phyloP scores from a whole-genome alignment of 37 sponge, comb jelly and placozoan genomes.

The Bolinopsis microptera region DNA sequence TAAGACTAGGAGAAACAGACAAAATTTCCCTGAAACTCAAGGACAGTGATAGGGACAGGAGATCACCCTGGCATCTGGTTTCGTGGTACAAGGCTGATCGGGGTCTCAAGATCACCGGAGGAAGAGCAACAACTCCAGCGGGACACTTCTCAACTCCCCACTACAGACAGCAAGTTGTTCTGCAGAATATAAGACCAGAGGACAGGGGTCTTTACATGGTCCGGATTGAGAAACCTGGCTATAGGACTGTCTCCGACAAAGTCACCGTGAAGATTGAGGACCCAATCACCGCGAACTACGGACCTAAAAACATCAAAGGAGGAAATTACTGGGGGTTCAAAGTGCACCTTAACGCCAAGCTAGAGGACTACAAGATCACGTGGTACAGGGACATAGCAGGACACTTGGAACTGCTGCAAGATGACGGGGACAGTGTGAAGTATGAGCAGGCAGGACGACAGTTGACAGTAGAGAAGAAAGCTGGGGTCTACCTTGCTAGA shows the following conservation, averaged over 20 bases:
- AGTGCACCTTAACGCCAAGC: background rate
- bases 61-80: background rate
- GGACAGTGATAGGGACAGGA: background rate
- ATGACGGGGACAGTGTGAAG: background rate
- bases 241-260: background rate
- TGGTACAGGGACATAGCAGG: background rate
- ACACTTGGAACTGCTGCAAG: background rate
- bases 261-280: background rate
- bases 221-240: background rate
- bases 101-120: background rate
- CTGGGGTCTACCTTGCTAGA: background rate
- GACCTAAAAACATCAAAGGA: background rate
- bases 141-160: background rate
- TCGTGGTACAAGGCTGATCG: background rate
- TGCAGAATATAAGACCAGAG: background rate
- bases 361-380: background rate
- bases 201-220: background rate
- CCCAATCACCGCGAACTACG: background rate
- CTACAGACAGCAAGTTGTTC: background rate
- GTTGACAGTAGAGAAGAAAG: background rate
- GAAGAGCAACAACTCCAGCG: background rate
- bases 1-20: background rate
- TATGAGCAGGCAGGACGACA: background rate
- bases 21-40: background rate
- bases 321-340: background rate